Base-by-base conservation (phyloP, 2,113 vertebrate genomes). In the Bettongia penicillata region DNA sequence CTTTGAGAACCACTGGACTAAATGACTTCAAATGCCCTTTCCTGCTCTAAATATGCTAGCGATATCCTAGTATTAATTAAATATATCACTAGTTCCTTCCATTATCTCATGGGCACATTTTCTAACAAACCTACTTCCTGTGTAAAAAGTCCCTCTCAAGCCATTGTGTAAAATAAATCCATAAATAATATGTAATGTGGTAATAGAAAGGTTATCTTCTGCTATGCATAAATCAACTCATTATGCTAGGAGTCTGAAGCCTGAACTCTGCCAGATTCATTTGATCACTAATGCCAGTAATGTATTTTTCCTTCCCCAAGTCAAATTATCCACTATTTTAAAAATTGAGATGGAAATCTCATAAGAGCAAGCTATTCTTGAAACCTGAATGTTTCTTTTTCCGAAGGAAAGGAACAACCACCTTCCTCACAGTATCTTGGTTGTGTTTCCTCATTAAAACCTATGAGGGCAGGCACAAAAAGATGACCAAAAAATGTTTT, bases 321-420 rank as follows among this genome's bases (percentile, higher is more conserved):
- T 57, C 91, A 92, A 91, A 90, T 51, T 92, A 57, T 90, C 51
- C 91, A 90, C 92, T 97, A 5, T 94, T 97, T 96, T 96, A 49
- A 94, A 96, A 96, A 93, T 84, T 91, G 89, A 95, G 55, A 89
- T 97, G 94, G 94, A 96, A 97, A 95, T 96, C 92, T 95, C 93
- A 97, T 97, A 48, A 94, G 93, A 97, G 95, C 84, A 94, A 91
- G 55, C 90, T 94, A 90, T 96, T 97, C 95, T 97, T 96, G 95
- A 97, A 97, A 94, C 89, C 51, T 53, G 93, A 95, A 94, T 97
- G 91, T 96, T 97, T 97, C 97, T 55, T 93, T 94, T 43, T 95
- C 94, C 95, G 61, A 95, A 95, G 50, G 92, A 96, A 93, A 96
- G 92, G 93, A 98, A 96, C 89, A 95, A 91, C 53, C 28, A 93